These are phyloP conservation scores for Acridotheres tristis DNA, from an alignment of 2,797 vertebrate species.

Conservation along the genomic window DNA sequence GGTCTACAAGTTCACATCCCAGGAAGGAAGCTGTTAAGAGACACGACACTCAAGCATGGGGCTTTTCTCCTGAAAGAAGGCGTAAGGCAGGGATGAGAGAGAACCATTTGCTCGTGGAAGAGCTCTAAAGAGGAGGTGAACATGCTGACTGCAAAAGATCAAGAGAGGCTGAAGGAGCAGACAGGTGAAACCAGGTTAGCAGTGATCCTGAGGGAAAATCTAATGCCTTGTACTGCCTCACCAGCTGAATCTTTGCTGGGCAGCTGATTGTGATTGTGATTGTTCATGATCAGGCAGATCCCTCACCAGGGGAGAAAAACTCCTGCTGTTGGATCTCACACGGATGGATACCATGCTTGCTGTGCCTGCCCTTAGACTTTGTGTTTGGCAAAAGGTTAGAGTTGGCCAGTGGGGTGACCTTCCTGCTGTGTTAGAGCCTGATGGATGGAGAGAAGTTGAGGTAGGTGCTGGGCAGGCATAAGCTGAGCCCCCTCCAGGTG, in stretches of 20 bases:
- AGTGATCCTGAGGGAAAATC: not conserved
- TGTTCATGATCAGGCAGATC: not conserved
- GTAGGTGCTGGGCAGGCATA: not conserved
- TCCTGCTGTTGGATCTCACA: not conserved
- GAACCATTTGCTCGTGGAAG: rapidly evolving
- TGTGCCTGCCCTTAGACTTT: not conserved
- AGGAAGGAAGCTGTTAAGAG: not conserved
- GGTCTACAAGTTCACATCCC: not conserved
- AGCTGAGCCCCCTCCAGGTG: not conserved
- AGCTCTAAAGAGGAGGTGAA: not conserved
- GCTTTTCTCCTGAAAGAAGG: not conserved
- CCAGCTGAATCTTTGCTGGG: not conserved
- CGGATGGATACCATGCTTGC: not conserved
- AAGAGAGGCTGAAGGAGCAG: not conserved
- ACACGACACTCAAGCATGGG: not conserved
- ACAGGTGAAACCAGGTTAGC: not conserved
- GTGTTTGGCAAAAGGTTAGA: not conserved
- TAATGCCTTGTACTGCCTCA: not conserved
- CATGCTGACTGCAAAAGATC: not conserved
- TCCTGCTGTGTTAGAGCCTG: not conserved
- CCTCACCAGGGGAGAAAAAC: not conserved
- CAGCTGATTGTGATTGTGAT: not conserved
- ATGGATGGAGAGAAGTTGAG: not conserved
- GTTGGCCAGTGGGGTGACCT: not conserved
- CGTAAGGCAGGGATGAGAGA: not conserved